Evolutionary conservation across 2,888 invertebrate genomes (phyloP).

Genomic region (Eupithecia subfuscata): DNA sequence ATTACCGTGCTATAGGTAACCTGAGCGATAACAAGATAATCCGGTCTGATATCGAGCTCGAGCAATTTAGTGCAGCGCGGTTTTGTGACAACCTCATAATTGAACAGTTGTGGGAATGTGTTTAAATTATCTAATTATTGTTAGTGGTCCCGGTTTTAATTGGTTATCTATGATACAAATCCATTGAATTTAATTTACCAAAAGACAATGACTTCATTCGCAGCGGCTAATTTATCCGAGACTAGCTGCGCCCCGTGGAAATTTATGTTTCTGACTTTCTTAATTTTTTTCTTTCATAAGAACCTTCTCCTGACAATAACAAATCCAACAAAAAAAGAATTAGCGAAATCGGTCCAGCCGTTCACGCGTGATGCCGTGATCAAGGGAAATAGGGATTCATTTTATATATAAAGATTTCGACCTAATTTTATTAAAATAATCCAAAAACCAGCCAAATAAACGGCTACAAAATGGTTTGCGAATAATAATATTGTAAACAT

Average conservation of each 20-base stretch:
- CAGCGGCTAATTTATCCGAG: not conserved
- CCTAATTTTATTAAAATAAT: not conserved
- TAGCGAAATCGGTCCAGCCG: too few species aligned
- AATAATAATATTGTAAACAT: too few species aligned
- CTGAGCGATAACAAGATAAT: not conserved
- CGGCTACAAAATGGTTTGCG: not conserved
- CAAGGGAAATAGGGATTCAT: too few species aligned
- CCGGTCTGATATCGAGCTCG: not conserved
- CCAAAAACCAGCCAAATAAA: not conserved
- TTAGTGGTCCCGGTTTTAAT: not conserved
- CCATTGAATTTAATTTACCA: not conserved
- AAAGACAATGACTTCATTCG: not conserved
- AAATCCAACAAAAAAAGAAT: too few species aligned
- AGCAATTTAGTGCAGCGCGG: not conserved
- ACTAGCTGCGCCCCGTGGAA: too few species aligned
- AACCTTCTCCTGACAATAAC: too few species aligned
- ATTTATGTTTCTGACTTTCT: too few species aligned
- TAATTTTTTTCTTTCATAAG: too few species aligned
- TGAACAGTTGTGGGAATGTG: not conserved
- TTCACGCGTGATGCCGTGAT: too few species aligned
- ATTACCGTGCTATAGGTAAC: too few species aligned
- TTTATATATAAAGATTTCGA: too few species aligned
- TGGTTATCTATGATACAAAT: not conserved
- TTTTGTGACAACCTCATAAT: not conserved
- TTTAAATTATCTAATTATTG: not conserved